phyloP scores from a whole-genome alignment of 2,113 vertebrate genomes.

The Pseudorectes ferrugineus region DNA sequence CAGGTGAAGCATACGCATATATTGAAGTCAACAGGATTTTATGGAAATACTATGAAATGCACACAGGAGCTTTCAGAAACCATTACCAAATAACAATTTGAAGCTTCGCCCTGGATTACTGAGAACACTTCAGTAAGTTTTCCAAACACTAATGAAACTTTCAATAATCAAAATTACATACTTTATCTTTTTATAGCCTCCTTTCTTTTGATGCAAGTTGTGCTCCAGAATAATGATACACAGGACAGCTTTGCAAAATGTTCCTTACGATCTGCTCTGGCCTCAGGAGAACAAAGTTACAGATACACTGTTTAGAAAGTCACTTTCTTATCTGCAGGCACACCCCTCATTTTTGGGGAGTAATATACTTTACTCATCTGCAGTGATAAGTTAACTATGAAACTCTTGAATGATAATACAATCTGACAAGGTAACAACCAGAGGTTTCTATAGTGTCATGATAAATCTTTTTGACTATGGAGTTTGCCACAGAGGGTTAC shows the following conservation, averaged over 20 bases:
- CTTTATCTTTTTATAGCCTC: neutral
- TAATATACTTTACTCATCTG: neutral
- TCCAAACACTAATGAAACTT: neutral
- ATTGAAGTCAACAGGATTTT: neutral
- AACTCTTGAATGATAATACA: neutral
- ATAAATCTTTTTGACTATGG: neutral
- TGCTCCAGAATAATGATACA: neutral
- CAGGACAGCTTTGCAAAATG: neutral
- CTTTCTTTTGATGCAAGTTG: neutral
- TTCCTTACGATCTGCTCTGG: neutral
- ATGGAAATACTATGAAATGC: neutral
- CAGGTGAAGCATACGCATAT: neutral
- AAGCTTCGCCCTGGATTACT: neutral
- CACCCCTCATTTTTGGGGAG: neutral
- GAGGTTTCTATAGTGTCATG: neutral
- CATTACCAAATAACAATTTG: neutral
- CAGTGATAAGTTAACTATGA: neutral
- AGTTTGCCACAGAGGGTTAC: neutral
- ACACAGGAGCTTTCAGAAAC: neutral
- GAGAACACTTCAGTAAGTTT: neutral
- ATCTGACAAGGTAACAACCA: neutral
- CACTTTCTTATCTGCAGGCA: neutral
- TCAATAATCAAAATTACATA: neutral
- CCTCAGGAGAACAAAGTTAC: neutral
- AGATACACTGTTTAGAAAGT: neutral